Evolutionary conservation across 2,113 vertebrate species (phyloP), one percentile per base, ranked within the genome.

Genomic region (Gymnarchus niloticus): DNA sequence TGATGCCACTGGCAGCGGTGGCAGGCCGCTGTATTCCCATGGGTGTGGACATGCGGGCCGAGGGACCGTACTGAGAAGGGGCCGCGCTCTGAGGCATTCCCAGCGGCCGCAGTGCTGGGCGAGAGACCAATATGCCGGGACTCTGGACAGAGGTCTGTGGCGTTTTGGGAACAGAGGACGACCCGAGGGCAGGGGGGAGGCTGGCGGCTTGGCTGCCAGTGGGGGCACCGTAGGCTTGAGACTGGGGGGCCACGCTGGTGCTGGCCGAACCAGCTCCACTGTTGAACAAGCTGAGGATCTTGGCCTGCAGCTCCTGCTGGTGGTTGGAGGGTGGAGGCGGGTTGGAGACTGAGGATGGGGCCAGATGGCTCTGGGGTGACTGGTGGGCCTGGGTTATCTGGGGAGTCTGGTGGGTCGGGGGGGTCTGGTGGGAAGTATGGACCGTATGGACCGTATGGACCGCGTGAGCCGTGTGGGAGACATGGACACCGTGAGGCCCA

Each of bases 201-300:
- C 65, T 84, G 88, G 90, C 0, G 77, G 14, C 0, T 91, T 86
- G 0, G 85, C 57, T 86, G 91, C 87, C 88, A 0, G 91, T 87
- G n/a, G 85, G 23, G 49, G 93, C 93, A 56, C 94, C 54, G 86
- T 97, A 99, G 87, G 92, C 91, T 88, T 95, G 94, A 46, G 91
- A 85, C 1, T 91, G 92, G 7, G 93, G 19, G 3, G 52, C 41
- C 0, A 37, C 85, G 41, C 76, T 49, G 0, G 84, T 1, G 37
- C 69, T 87, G 59, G 90, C 3, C 14, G 86, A 37, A 8, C 93
- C 91, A 0, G 91, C 89, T 59, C 96, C 96, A 0, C 96, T 99
- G 90, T 97, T 99, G 91, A 99, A 99, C 82, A 99, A 95, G 88
- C 98, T 99, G 90, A 99, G 97, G 92, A 99, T 99, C 92, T 99